Percentiles rank a stretch among this genome's conserved stretches.
Conservation (phyloP, 2,888 invertebrate genomes). For the Drosophila maculinotata region DNA sequence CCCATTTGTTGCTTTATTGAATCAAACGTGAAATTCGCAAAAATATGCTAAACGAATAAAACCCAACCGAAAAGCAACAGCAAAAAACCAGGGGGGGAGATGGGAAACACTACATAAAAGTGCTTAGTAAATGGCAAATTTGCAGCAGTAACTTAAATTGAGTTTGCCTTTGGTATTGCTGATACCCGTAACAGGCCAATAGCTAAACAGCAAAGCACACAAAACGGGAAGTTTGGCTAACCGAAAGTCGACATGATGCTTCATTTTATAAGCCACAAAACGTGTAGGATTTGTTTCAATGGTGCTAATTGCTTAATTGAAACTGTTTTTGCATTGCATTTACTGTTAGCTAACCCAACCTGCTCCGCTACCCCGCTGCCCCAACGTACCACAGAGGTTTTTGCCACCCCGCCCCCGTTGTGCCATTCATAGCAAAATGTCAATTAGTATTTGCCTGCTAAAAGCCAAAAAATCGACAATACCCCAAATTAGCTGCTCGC, state of each 20-base stretch:
- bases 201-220: slow-evolving; percentile 29
- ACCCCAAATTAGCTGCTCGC: slow-evolving; percentile 63
- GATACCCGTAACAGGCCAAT: slow-evolving; percentile 35
- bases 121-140: slow-evolving; percentile 57
- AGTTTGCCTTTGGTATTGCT: slow-evolving; percentile 26
- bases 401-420: slow-evolving; percentile 6
- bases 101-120: slow-evolving; percentile 22
- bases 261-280: slow-evolving; percentile 79
- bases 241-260: slow-evolving; percentile 72
- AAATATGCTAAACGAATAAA: slow-evolving; percentile 74
- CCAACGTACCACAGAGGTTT: background rate
- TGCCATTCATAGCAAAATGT: slow-evolving; percentile 72
- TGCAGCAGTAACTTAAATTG: slow-evolving; percentile 64
- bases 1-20: slow-evolving; percentile 56
- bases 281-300: slow-evolving; percentile 82
- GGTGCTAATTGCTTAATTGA: slow-evolving; percentile 81
- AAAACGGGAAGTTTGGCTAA: slow-evolving; percentile 33
- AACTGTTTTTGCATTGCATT: slow-evolving; percentile 77
- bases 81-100: slow-evolving; percentile 1
- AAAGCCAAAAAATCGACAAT: slow-evolving; percentile 75
- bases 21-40: slow-evolving; percentile 66
- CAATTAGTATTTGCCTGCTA: slow-evolving; percentile 79
- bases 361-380: background rate
- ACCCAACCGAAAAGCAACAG: slow-evolving; percentile 14
- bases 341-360: slow-evolving; percentile 43